phyloP scores from a whole-genome alignment of 2,797 vertebrate species.

The Allobates femoralis region DNA sequence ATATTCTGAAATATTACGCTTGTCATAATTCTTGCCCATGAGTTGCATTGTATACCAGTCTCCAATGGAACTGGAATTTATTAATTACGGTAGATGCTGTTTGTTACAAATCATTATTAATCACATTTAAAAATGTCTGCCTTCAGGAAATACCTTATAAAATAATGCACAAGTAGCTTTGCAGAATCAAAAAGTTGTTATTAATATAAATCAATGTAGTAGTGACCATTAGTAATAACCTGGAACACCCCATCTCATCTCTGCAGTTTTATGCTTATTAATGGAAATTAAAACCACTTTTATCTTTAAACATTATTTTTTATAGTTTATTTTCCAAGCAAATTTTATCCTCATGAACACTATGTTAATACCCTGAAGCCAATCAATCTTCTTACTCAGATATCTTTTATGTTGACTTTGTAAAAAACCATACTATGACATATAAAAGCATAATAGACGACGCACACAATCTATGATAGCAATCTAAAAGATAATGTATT shows the following conservation, averaged over 20 bases:
- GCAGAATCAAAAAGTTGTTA: background rate
- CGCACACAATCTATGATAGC: background rate
- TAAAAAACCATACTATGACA: background rate
- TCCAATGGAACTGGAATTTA: background rate
- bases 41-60: background rate
- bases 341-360: background rate
- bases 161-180: background rate
- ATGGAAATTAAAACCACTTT: background rate
- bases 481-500: background rate
- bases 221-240: background rate
- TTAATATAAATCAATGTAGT: background rate
- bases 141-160: background rate
- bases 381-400: background rate
- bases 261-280: background rate
- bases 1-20: background rate
- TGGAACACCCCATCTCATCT: background rate
- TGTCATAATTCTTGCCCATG: background rate
- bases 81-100: background rate
- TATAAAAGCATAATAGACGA: background rate
- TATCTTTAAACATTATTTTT: background rate
- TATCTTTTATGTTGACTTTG: conserved; percentile 9
- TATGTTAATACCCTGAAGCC: background rate
- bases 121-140: background rate
- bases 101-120: background rate
- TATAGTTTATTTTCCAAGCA: background rate